Evolutionary conservation across 2,797 vertebrate genomes (phyloP), one percentile per base, ranked within the genome.

Genomic region (Cheirogaleus major): DNA sequence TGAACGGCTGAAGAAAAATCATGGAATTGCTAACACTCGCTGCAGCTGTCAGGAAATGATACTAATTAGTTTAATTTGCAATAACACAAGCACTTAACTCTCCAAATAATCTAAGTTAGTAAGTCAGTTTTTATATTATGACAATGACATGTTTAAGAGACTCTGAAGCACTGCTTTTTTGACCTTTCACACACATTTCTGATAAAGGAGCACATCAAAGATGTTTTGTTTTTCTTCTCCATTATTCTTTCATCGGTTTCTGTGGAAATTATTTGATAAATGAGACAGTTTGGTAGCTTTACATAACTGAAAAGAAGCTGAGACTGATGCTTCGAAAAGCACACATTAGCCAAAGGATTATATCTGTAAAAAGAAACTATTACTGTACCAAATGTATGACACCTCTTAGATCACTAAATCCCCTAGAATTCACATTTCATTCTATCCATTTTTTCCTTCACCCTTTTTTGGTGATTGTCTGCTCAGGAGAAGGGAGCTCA

Each of bases 11-110:
- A 97, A 98, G 98, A 98, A 98, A 98, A 97, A 97, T 98, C 89
- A 4, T 98, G 98, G 98, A 98, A 98, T 98, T 98, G 98, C 98
- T 98, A 98, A 98, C 96, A 97, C 97, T 98, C 95, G 93, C 98
- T 98, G 98, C 98, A 99, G 98, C 98, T 98, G 98, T 98, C 98
- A 99, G 98, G 98, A 99, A 99, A 99, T 98, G 94, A 98, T 98
- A 98, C 98, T 98, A 98, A 98, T 99, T 99, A 99, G 98, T 98
- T 99, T 99, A 99, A 99, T 99, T 99, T 98, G 98, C 99, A 99
- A 98, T 99, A 99, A 99, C 98, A 98, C 98, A 98, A 98, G 98
- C 99, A 98, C 98, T 99, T 99, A 98, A 98, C 98, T 98, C 98
- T 98, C 98, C 98, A 99, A 98, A 99, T 98, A 99, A 98, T 98